Conservation (phyloP, 2,888 invertebrate species). For the Nephrotoma guestfalica region DNA sequence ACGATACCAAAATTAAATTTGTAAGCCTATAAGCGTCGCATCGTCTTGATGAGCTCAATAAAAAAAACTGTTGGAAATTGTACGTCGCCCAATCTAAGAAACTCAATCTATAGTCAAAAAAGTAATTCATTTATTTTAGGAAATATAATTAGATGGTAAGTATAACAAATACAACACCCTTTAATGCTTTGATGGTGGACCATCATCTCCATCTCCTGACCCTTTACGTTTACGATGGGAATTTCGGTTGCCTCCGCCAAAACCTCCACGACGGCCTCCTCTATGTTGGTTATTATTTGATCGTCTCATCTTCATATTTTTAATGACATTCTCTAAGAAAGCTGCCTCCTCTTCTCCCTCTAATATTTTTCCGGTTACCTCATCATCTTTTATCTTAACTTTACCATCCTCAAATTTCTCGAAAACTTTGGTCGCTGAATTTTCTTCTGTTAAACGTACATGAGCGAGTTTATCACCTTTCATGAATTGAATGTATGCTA, state of each 20-base stretch:
- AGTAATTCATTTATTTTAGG: background rate
- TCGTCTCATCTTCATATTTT: conserved; percentile 43
- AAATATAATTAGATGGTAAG: background rate
- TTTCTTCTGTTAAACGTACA: conserved; percentile 53
- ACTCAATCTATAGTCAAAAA: background rate
- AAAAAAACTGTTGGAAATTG: background rate
- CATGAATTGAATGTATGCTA: conserved; percentile 63
- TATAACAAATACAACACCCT: background rate
- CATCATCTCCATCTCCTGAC: conserved; percentile 18
- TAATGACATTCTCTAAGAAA: conserved; percentile 46
- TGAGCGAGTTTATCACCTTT: conserved; percentile 59
- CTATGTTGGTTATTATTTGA: conserved; percentile 22
- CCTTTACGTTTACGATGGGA: conserved; percentile 25
- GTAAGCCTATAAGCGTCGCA: background rate
- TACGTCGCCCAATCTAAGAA: background rate
- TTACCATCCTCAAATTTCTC: conserved; percentile 49
- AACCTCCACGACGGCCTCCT: conserved; percentile 9
- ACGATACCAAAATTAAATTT: background rate
- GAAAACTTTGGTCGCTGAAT: conserved; percentile 47
- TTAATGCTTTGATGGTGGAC: background rate
- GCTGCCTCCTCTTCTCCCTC: conserved; percentile 59
- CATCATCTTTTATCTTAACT: conserved; percentile 35
- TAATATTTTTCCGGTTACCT: conserved; percentile 40
- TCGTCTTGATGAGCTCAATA: background rate
- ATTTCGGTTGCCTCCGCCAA: conserved; percentile 15